Percentiles rank a stretch among this genome's conserved stretches.
Evolutionary conservation across 2,888 invertebrate species (phyloP).

Genomic region (Drosophila greeni): DNA sequence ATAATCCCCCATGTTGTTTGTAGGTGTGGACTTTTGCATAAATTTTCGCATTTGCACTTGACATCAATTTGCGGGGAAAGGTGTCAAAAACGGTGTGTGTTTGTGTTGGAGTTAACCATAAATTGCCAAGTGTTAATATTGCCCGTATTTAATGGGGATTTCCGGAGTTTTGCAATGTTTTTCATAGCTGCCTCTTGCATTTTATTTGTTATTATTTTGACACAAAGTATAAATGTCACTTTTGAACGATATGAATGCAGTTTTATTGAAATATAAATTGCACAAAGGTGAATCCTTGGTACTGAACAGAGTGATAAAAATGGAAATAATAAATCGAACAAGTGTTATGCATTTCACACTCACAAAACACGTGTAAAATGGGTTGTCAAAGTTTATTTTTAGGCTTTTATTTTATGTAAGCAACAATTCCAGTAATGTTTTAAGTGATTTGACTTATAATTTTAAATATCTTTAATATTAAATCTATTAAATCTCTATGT

Average conservation of each 20-base stretch:
- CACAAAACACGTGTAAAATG: not conserved
- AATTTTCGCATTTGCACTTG: slow-evolving; percentile 19
- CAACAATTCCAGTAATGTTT: no score
- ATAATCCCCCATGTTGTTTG: slow-evolving; percentile 17
- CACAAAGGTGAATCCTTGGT: not conserved
- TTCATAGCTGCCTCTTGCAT: not conserved
- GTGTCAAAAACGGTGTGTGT: slow-evolving; percentile 19
- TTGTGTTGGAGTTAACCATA: slow-evolving; percentile 1
- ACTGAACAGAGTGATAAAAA: not conserved
- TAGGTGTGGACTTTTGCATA: slow-evolving; percentile 30
- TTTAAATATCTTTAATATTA: no score
- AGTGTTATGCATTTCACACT: not conserved
- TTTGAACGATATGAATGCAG: not conserved
- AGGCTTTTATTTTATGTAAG: no score
- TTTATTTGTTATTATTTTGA: not conserved
- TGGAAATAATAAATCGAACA: not conserved
- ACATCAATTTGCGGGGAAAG: slow-evolving; percentile 18
- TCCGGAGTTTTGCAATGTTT: not conserved
- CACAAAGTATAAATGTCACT: not conserved
- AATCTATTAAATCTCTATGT: no score
- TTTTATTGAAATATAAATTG: not conserved
- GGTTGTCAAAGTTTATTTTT: not conserved
- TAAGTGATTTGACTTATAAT: no score
- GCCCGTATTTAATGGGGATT: not conserved
- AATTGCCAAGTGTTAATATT: slow-evolving; percentile 29